phyloP scores from a whole-genome alignment of 2,888 invertebrate species.

The Idaea dimidiata region DNA sequence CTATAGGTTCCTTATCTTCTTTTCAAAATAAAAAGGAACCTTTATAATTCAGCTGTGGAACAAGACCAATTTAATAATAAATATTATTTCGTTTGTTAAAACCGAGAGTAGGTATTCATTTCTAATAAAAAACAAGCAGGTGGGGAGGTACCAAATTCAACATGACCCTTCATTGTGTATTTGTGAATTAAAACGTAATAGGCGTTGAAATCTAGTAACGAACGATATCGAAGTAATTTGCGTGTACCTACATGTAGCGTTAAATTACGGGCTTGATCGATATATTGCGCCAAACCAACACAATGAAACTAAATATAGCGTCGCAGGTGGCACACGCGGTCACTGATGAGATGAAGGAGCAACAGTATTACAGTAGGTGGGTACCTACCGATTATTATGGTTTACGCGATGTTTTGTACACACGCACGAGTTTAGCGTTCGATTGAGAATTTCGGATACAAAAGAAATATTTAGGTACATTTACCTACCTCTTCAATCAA shows the following conservation, averaged over 20 bases:
- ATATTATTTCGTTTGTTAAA: neutral
- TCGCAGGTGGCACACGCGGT: conserved; percentile 58
- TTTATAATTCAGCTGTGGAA: neutral
- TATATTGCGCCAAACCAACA: conserved; percentile 58
- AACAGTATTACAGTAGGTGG: conserved; percentile 37
- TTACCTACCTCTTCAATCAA: no score
- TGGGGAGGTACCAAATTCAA: neutral
- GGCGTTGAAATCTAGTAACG: neutral
- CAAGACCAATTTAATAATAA: neutral
- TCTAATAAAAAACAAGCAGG: neutral
- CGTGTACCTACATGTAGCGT: conserved; percentile 25
- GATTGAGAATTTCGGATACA: neutral
- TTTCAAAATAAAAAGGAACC: neutral
- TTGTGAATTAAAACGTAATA: neutral
- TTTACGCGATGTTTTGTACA: conserved; percentile 24
- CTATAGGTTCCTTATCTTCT: neutral
- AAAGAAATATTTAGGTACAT: neutral
- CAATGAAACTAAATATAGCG: conserved; percentile 76
- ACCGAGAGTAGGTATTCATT: neutral
- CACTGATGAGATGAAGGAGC: conserved; percentile 53
- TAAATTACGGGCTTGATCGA: conserved; percentile 53
- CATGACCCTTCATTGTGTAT: neutral
- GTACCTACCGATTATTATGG: conserved; percentile 39
- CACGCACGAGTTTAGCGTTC: conserved; percentile 10
- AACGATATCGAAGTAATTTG: neutral